phyloP scores from a whole-genome alignment of 2,797 vertebrate species.

The Periparus ater region DNA sequence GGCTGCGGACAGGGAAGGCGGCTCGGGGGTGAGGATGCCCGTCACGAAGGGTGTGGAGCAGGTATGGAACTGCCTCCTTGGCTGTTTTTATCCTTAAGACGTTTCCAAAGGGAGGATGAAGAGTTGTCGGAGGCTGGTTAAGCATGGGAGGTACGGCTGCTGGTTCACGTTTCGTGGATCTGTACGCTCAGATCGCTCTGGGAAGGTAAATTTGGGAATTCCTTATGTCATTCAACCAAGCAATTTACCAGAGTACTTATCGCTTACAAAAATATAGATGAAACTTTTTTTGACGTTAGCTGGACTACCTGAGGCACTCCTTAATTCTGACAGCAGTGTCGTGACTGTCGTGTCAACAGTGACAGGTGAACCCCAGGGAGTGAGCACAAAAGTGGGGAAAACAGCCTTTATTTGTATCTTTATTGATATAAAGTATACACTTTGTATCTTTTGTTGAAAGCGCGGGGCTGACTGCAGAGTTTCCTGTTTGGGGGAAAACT shows the following conservation, averaged over 20 bases:
- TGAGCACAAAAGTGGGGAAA: background rate
- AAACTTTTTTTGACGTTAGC: background rate
- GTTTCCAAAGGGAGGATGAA: fast-evolving
- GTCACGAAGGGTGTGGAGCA: constrained; percentile 67
- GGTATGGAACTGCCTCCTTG: constrained; percentile 10
- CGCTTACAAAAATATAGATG: fast-evolving
- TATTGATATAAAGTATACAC: background rate
- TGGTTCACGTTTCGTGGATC: fast-evolving
- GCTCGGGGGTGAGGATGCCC: constrained; percentile 52
- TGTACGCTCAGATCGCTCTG: fast-evolving
- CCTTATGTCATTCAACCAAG: background rate
- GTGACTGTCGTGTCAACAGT: fast-evolving
- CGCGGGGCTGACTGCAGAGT: fast-evolving
- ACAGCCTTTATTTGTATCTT: background rate
- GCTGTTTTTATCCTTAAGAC: fast-evolving
- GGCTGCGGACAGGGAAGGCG: constrained; percentile 64
- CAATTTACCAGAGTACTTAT: fast-evolving
- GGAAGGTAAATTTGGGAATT: background rate
- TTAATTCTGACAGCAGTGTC: fast-evolving
- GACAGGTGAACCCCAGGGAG: background rate
- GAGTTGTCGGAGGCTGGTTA: background rate
- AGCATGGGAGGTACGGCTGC: fast-evolving
- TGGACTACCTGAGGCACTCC: fast-evolving
- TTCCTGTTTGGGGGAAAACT: background rate
- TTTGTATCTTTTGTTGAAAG: background rate